Conservation (phyloP, 1,140 invertebrate genomes). For the Drosophila orena region DNA sequence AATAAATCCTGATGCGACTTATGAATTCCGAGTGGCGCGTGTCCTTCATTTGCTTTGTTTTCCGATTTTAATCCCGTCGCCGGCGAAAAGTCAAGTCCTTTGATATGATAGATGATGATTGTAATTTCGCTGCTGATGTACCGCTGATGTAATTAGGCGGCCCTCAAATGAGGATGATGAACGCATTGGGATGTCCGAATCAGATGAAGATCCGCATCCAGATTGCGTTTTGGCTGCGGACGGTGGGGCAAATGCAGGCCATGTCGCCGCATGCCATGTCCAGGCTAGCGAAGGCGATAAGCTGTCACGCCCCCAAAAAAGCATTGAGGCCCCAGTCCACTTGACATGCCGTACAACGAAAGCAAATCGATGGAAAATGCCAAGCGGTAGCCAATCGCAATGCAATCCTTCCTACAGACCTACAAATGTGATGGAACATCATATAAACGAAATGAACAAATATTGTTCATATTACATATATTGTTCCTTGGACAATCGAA, state of each 20-base stretch:
- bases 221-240: not conserved
- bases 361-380: not conserved
- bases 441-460: too few relatives aligned
- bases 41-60: constrained; percentile 58
- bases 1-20: constrained; percentile 47
- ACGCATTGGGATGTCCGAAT: constrained; percentile 4
- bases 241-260: constrained; percentile 34
- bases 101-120: constrained; percentile 61
- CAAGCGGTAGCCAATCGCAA: not conserved
- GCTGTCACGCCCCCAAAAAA: constrained; percentile 13
- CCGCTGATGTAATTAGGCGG: constrained; percentile 15
- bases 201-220: constrained; percentile 3
- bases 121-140: constrained; percentile 19
- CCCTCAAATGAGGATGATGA: constrained; percentile 2
- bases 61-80: constrained; percentile 57
- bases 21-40: constrained; percentile 55
- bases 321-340: not conserved
- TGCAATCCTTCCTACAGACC: too few relatives aligned
- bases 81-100: constrained; percentile 56
- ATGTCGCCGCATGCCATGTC: constrained; percentile 51
- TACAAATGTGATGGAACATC: too few relatives aligned
- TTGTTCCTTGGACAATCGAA: too few relatives aligned
- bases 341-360: not conserved
- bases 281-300: constrained; percentile 46
- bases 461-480: too few relatives aligned